phyloP scores from a whole-genome alignment of 2,888 invertebrate species.

The Eilema sororculum region DNA sequence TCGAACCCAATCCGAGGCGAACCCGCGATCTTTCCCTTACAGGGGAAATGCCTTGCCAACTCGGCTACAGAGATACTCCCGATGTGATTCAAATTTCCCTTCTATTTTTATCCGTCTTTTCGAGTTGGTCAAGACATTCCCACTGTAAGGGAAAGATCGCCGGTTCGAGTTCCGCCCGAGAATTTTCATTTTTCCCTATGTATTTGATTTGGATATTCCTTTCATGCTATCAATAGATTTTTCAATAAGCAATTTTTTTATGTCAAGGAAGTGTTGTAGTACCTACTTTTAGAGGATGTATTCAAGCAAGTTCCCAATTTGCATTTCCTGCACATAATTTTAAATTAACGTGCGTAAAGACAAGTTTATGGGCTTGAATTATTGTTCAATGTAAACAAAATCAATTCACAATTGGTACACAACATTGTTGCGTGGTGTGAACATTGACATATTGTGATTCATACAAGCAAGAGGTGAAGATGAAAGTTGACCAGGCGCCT shows the following conservation, averaged over 20 bases:
- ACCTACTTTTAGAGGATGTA: not conserved
- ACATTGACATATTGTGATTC: constrained; percentile 64
- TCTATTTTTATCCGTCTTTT: too few relatives aligned
- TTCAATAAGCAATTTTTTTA: not conserved
- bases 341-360: not conserved
- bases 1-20: too few relatives aligned
- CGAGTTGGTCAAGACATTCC: too few relatives aligned
- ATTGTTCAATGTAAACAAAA: constrained; percentile 11
- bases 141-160: too few relatives aligned
- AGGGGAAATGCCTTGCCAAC: too few relatives aligned
- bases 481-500: constrained; percentile 67
- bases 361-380: constrained; percentile 7
- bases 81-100: too few relatives aligned
- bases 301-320: not conserved
- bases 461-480: constrained; percentile 68
- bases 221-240: not conserved
- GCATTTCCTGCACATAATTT: not conserved
- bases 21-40: too few relatives aligned
- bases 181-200: too few relatives aligned
- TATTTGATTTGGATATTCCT: too few relatives aligned
- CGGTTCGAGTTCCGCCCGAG: too few relatives aligned
- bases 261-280: not conserved
- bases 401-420: not conserved
- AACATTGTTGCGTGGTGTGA: constrained; percentile 35
- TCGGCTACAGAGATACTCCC: too few relatives aligned